Base-by-base conservation (phyloP, 2,888 invertebrate genomes). In the Cosmia pyralina region DNA sequence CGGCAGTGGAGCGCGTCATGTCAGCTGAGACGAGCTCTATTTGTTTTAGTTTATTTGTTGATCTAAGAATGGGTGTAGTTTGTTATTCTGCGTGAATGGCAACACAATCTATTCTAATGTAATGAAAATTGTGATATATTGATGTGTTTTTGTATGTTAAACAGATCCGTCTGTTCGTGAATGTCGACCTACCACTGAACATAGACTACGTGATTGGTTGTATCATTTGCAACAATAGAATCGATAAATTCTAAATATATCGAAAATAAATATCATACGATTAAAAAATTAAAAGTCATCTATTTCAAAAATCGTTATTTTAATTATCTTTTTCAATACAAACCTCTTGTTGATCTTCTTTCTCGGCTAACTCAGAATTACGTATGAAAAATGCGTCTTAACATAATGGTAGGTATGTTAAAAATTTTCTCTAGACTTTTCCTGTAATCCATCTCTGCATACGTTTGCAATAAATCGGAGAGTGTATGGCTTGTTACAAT, bases 401-500 rank as follows among this genome's bases (percentile, higher is more conserved):
- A 17, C 34, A 28, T 13, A 38, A 48, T 62, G n/a, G n/a, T n/a
- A n/a, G n/a, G n/a, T n/a, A n/a, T n/a, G 22, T 44, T 19, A 22
- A 55, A 41, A 59, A 60, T 72, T 58, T 50, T 64, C 57, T 22
- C 2, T 38, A 41, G 7, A 79, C 19, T 68, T 64, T 59, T 57
- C 64, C 68, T 72, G 48, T 58, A 58, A 67, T 74, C 55, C 67
- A 69, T 72, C 53, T 65, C 55, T 55, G 48, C 75, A 46, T 84
- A 52, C 59, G 38, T 84, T 22, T 22, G 60, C 69, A 70, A 84
- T 81, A 81, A 81, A 81, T 81, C 57, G 84, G 48, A 34, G 70
- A 70, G 66, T 75, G 68, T 75, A 84, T 80, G 28, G 75, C 62
- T 59, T 69, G 64, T 60, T 84, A 81, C 84, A 81, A 81, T 81